phyloP scores from a whole-genome alignment of 2,888 invertebrate species.

The Morpho deidamia region DNA sequence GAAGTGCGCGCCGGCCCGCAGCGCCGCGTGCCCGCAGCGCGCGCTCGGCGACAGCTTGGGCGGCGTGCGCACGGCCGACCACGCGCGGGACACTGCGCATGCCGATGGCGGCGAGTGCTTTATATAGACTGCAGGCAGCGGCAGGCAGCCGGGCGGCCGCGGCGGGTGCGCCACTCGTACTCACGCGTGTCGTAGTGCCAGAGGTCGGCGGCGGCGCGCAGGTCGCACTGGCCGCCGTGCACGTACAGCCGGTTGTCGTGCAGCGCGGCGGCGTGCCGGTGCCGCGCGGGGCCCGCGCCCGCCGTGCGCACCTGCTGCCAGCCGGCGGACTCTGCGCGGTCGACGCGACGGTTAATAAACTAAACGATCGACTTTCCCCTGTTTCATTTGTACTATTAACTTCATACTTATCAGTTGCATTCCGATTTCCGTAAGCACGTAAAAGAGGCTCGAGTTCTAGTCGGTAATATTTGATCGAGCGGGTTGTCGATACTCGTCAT shows the following conservation, averaged over 20 bases:
- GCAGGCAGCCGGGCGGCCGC: no score
- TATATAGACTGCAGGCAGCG: no score
- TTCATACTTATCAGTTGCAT: no score
- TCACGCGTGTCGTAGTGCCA: conserved; percentile 88
- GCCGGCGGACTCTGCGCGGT: conserved; percentile 84
- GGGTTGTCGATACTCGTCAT: no score
- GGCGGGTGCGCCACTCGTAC: conserved; percentile 20
- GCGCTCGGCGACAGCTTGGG: conserved; percentile 78
- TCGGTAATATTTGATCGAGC: no score
- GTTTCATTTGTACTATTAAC: no score
- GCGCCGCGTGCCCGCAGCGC: conserved; percentile 88
- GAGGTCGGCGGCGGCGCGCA: conserved; percentile 86
- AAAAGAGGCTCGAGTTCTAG: no score
- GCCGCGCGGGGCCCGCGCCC: conserved; percentile 81
- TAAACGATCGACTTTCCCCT: no score
- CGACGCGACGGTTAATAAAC: no score
- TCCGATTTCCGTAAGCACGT: no score
- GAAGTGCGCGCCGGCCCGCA: conserved; percentile 86
- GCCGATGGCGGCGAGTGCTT: not conserved
- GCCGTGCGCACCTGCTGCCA: conserved; percentile 81
- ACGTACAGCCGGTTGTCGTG: conserved; percentile 90
- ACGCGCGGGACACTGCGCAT: conserved; percentile 76
- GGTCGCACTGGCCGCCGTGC: conserved; percentile 92
- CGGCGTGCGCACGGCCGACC: conserved; percentile 81
- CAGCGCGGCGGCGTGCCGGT: conserved; percentile 90